Percentiles rank a stretch among this genome's conserved stretches.
Conservation (phyloP, 2,113 vertebrate genomes). For the Probosciger aterrimus region DNA sequence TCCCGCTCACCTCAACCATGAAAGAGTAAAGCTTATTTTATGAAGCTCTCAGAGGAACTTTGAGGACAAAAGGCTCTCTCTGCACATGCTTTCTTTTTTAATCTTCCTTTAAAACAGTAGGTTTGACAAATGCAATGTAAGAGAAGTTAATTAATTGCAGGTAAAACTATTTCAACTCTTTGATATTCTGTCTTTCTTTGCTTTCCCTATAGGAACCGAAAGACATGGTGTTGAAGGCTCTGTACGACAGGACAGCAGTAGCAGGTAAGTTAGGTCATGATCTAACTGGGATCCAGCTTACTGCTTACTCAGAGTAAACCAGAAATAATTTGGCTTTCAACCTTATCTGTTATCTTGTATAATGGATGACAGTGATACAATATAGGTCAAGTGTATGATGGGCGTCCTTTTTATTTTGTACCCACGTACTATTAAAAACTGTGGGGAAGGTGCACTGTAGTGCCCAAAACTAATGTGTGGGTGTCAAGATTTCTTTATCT, state of each 20-base stretch:
- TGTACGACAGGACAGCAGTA: constrained; percentile 7
- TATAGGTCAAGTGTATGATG: neutral
- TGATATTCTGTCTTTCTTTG: neutral
- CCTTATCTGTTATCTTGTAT: neutral
- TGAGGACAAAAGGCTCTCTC: neutral
- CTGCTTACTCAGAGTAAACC: neutral
- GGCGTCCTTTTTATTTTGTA: neutral
- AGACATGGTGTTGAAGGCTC: constrained; percentile 38
- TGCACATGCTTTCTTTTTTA: neutral
- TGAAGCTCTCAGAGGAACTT: neutral
- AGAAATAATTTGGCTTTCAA: neutral
- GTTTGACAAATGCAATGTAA: neutral
- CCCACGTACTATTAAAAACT: neutral
- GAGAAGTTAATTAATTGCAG: neutral
- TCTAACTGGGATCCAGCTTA: neutral
- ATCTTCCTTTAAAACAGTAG: neutral
- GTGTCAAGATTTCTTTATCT: neutral
- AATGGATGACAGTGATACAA: neutral
- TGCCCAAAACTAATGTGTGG: neutral
- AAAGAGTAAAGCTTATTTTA: neutral
- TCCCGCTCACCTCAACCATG: neutral
- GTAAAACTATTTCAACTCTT: neutral
- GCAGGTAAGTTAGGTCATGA: constrained; percentile 40
- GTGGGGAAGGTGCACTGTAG: neutral
- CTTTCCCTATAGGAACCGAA: constrained; percentile 18